Evolutionary conservation across 2,797 vertebrate genomes (phyloP), one percentile per base, ranked within the genome.

Genomic region (Pteropus rufus): DNA sequence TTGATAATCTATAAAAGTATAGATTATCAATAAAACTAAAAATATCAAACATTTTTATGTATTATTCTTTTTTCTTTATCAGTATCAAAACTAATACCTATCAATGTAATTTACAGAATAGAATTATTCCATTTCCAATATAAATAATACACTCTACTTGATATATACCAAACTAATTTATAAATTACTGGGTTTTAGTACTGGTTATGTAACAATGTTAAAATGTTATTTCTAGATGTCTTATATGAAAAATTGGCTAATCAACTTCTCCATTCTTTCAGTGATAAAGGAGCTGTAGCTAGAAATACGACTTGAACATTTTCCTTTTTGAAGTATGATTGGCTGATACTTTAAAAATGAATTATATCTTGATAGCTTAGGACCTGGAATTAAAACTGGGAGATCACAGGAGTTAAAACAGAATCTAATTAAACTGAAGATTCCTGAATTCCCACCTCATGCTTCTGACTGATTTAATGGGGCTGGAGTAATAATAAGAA

Each of bases 141-240:
- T 94, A 73, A 95, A 44, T 86, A 93, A 82, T n/a, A 6, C 1
- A 70, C 73, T 72, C 0, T 60, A 81, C 3, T 88, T 87, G n/a
- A 89, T 96, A n/a, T 69, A 96, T 69, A 60, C 4, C 29, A 82
- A 91, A 73, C 10, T 44, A 93, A 95, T 89, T 91, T 91, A 79
- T 44, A 73, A 62, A 73, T 96, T 80, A 56, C 26, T 62, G 1
- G 8, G 10, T 65, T 94, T 86, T 84, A 46, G 34, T 84, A 86
- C 11, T 77, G 14, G 0, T 31, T 89, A 26, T 23, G 10, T 64
- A 79, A 85, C 56, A 89, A 29, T 85, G 8, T 82, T 89, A 88
- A 95, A 91, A 76, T 72, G 44, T 81, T 92, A 94, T 73, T 79
- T 93, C 91, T 70, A 56, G n/a, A 67, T 85, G 64, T 7, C 26